Evolutionary conservation across 2,888 invertebrate species (phyloP).

Genomic region (Linnaemya vulpina): DNA sequence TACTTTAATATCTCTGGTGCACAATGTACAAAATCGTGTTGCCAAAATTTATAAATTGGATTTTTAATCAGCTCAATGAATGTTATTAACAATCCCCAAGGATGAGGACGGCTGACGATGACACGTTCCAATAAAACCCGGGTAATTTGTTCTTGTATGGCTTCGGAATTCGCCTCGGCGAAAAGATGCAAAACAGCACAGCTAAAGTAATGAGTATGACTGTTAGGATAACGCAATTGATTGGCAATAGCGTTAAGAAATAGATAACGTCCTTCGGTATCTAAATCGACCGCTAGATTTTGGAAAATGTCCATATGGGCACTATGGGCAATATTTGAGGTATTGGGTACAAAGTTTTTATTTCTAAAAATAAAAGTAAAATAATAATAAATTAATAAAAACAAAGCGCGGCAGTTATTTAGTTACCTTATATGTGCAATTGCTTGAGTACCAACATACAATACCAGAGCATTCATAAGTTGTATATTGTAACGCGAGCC

Average conservation of each 20-base stretch:
- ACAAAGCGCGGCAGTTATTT: background rate
- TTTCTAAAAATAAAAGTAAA: slow-evolving; percentile 84
- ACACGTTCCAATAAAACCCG: slow-evolving; percentile 97
- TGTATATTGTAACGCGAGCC: slow-evolving; percentile 97
- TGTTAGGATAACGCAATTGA: slow-evolving; percentile 99
- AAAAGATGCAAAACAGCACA: slow-evolving; percentile 98
- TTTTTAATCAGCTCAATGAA: slow-evolving; percentile 99
- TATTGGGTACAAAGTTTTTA: slow-evolving; percentile 96
- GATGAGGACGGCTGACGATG: slow-evolving; percentile 99
- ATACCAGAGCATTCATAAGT: slow-evolving; percentile 97
- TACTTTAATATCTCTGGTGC: slow-evolving; percentile 99
- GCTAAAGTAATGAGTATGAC: slow-evolving; percentile 99
- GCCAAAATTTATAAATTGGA: slow-evolving; percentile 99
- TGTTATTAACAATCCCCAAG: slow-evolving; percentile 99
- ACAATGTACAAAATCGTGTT: slow-evolving; percentile 99
- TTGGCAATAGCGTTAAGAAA: slow-evolving; percentile 99
- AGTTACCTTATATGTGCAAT: slow-evolving; percentile 89
- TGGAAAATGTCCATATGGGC: slow-evolving; percentile 99
- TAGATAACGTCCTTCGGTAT: slow-evolving; percentile 97
- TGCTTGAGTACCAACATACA: slow-evolving; percentile 99
- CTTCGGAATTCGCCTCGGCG: slow-evolving; percentile 98
- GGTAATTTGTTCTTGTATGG: slow-evolving; percentile 99
- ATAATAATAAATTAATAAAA: background rate
- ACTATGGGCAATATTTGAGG: slow-evolving; percentile 99
- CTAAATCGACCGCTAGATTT: slow-evolving; percentile 98